Percentiles rank a stretch among this genome's conserved stretches.
These are phyloP conservation scores for Eubasilissa regina DNA, from an alignment of 1,140 invertebrate genomes.

Conservation along the genomic window DNA sequence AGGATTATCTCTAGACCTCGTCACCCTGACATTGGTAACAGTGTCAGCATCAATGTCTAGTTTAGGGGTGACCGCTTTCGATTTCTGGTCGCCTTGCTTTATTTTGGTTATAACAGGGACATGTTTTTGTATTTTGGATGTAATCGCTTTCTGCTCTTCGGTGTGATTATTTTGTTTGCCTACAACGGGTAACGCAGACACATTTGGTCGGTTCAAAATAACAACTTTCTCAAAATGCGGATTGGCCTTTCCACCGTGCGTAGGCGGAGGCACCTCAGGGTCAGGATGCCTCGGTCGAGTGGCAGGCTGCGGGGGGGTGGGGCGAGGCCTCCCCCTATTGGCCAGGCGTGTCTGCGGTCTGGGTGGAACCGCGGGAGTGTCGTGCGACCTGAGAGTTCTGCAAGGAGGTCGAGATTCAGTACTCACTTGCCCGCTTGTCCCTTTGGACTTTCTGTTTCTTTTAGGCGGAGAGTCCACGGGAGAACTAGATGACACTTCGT, in stretches of 20 bases:
- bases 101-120: constrained; percentile 18
- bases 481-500: constrained; percentile 75
- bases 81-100: constrained; percentile 49
- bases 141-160: constrained; percentile 40
- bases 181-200: constrained; percentile 24
- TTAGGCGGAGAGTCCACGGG: constrained; percentile 65
- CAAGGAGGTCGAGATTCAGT: constrained; percentile 53
- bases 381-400: constrained; percentile 67
- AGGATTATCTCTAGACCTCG: constrained; percentile 54
- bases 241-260: constrained; percentile 34
- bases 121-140: constrained; percentile 47
- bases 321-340: too few species aligned
- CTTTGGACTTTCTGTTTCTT: constrained; percentile 61
- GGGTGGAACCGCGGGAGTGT: constrained; percentile 59
- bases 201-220: constrained; percentile 45
- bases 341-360: constrained; percentile 32
- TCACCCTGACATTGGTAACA: constrained; percentile 45
- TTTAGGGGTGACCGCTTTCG: constrained; percentile 23
- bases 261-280: constrained; percentile 53
- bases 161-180: background rate
- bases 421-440: constrained; percentile 49
- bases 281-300: constrained; percentile 40
- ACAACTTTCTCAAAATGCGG: constrained; percentile 32
- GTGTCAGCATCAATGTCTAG: background rate
- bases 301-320: constrained; percentile 57